phyloP scores from a whole-genome alignment of 2,113 vertebrate species.

The Lagopus leucura region DNA sequence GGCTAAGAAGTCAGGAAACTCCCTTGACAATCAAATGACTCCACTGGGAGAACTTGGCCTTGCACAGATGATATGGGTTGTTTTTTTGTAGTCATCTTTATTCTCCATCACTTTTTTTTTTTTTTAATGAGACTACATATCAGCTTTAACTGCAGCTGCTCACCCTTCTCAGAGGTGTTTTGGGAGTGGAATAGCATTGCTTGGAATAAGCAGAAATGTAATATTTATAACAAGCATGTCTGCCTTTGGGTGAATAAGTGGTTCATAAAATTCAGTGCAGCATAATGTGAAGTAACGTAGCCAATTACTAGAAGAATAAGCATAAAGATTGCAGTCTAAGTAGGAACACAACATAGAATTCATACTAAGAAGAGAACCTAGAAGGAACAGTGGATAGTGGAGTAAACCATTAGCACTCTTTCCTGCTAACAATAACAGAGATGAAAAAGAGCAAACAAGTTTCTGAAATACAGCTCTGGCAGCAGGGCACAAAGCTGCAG shows the following conservation, averaged over 20 bases:
- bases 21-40: background rate
- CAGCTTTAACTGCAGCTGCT: slow-evolving; percentile 44
- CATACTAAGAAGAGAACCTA: background rate
- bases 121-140: background rate
- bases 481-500: background rate
- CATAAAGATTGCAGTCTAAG: slow-evolving; percentile 42
- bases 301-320: slow-evolving; percentile 55
- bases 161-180: slow-evolving; percentile 20
- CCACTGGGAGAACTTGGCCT: background rate
- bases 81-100: background rate
- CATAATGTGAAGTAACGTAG: slow-evolving; percentile 48
- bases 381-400: slow-evolving; percentile 33
- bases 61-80: background rate
- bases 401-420: slow-evolving; percentile 46
- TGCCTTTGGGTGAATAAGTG: slow-evolving; percentile 44
- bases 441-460: slow-evolving; percentile 9
- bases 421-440: slow-evolving; percentile 23
- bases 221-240: slow-evolving; percentile 66
- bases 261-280: slow-evolving; percentile 61
- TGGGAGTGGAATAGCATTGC: background rate
- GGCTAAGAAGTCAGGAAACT: background rate
- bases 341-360: slow-evolving; percentile 37
- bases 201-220: slow-evolving; percentile 45
- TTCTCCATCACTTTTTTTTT: background rate
- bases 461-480: slow-evolving; percentile 26